These are phyloP conservation scores for Euplexia lucipara DNA, from an alignment of 2,888 invertebrate species.

Conservation along the genomic window DNA sequence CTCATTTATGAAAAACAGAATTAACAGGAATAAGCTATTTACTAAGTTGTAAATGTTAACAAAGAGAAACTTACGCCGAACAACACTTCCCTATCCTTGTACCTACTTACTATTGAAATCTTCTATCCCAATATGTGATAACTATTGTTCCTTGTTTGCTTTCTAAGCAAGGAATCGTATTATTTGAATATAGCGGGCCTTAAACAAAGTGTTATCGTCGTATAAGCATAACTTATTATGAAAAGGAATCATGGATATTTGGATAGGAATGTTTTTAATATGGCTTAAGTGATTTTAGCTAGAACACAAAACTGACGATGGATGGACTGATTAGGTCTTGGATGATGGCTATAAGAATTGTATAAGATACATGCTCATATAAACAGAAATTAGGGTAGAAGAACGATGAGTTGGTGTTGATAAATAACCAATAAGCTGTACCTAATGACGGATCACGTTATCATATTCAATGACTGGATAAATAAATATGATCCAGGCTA, in stretches of 20 bases:
- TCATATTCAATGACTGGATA: conserved; percentile 39
- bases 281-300: background rate
- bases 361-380: background rate
- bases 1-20: too few species aligned
- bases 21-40: conserved; percentile 32
- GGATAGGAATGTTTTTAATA: background rate
- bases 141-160: background rate
- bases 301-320: background rate
- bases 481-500: conserved; percentile 31
- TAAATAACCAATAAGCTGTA: conserved; percentile 24
- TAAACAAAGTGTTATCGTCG: background rate
- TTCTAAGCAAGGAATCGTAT: background rate
- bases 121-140: conserved; percentile 3
- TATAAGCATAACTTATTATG: background rate
- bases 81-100: conserved; percentile 22
- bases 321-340: background rate
- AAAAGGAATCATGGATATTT: background rate
- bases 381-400: background rate
- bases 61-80: conserved; percentile 27
- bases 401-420: background rate
- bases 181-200: background rate
- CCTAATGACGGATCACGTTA: conserved; percentile 32
- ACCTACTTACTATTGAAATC: conserved; percentile 23
- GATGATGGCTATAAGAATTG: background rate
- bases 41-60: conserved; percentile 29